Percentiles rank a stretch among this genome's conserved stretches.
phyloP scores from a whole-genome alignment of 1,140 invertebrate species.

The Caenorhabditis latens region DNA sequence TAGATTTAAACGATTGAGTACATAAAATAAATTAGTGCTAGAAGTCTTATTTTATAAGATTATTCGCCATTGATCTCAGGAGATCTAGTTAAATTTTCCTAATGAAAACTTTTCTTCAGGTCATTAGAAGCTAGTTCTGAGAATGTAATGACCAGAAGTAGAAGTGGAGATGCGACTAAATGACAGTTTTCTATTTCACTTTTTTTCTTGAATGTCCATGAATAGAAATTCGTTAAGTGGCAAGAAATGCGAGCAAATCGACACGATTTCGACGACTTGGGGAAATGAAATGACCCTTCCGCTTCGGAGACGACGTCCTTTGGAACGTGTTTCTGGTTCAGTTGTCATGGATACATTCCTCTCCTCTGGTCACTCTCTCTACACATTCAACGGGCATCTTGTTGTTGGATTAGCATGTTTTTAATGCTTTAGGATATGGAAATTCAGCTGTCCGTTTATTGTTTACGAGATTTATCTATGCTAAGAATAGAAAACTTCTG shows the following conservation, averaged over 20 bases:
- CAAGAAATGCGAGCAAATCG: slow-evolving; percentile 3
- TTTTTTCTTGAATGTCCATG: neutral
- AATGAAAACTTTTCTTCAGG: no score
- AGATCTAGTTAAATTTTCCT: no score
- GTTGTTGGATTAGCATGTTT: neutral
- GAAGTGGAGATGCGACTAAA: neutral
- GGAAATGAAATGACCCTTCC: slow-evolving; percentile 39
- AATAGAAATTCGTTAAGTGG: slow-evolving; percentile 14
- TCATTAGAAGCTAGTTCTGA: no score
- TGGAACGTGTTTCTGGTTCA: slow-evolving; percentile 53
- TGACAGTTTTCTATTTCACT: neutral
- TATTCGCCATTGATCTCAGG: no score
- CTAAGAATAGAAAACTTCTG: no score
- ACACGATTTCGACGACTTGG: slow-evolving; percentile 8
- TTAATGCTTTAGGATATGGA: neutral
- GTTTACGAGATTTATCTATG: neutral
- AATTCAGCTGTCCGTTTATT: neutral
- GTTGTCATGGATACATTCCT: slow-evolving; percentile 42
- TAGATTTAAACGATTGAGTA: no score
- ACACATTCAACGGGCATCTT: neutral
- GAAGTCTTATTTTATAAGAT: no score
- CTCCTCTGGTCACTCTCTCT: neutral
- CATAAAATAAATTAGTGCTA: no score
- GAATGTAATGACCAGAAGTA: neutral
- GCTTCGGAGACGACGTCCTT: slow-evolving; percentile 45